Conservation (phyloP, 2,113 vertebrate genomes). For the Oryzias curvinotus region DNA sequence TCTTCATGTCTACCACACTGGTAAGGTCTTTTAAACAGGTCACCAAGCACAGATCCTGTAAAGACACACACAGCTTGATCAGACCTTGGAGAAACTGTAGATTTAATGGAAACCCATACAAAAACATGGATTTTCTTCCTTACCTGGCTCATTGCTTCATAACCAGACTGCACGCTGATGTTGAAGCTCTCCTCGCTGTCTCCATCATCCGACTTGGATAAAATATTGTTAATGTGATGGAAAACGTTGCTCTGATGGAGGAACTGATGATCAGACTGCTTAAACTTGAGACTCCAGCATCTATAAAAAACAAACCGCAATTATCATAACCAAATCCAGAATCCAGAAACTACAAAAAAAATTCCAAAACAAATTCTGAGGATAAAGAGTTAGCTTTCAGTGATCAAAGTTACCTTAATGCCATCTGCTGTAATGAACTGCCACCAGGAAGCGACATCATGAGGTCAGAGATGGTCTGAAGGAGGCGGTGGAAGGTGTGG, state of each 20-base stretch:
- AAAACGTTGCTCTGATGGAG: slow-evolving; percentile 99
- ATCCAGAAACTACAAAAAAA: neutral
- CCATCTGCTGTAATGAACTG: slow-evolving; percentile 98
- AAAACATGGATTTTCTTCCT: slow-evolving; percentile 22
- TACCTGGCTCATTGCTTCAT: slow-evolving; percentile 95
- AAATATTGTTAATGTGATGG: slow-evolving; percentile 99
- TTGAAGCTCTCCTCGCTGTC: slow-evolving; percentile 99
- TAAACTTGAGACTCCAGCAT: slow-evolving; percentile 99
- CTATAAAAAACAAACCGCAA: slow-evolving; percentile 61
- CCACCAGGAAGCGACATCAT: slow-evolving; percentile 99
- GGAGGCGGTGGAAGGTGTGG: slow-evolving; percentile 95
- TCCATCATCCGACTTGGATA: slow-evolving; percentile 98
- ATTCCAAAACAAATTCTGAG: neutral
- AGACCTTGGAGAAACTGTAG: neutral
- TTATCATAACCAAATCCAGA: neutral
- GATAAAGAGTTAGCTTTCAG: neutral
- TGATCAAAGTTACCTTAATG: slow-evolving; percentile 82
- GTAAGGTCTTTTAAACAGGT: slow-evolving; percentile 96
- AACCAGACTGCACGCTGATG: slow-evolving; percentile 96
- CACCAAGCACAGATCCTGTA: slow-evolving; percentile 93
- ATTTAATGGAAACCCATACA: neutral
- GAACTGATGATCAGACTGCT: slow-evolving; percentile 98
- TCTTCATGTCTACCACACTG: slow-evolving; percentile 96
- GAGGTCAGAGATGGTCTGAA: slow-evolving; percentile 98
- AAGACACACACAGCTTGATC: neutral